Evolutionary conservation across 2,113 vertebrate species (phyloP).

Genomic region (Hydrochoerus hydrochaeris): DNA sequence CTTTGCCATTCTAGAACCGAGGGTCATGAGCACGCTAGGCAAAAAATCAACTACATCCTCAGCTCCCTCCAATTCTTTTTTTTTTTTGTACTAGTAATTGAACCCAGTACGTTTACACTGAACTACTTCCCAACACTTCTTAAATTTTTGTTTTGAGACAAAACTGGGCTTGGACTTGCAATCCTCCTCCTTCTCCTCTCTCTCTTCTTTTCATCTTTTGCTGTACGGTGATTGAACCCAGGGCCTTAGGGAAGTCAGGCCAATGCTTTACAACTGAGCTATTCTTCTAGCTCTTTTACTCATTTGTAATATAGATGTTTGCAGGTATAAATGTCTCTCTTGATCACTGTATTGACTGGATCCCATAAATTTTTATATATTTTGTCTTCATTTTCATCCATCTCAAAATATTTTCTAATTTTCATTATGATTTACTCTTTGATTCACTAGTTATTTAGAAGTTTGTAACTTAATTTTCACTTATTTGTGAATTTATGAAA

Average conservation of each 20-base stretch:
- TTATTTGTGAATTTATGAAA: neutral
- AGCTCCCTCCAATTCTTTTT: neutral
- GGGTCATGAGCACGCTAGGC: neutral
- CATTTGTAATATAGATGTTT: neutral
- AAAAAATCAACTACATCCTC: neutral
- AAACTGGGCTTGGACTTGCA: neutral
- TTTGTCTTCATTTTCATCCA: neutral
- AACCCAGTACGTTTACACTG: neutral
- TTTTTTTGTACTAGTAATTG: neutral
- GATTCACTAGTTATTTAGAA: neutral
- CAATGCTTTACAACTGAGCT: neutral
- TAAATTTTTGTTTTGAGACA: neutral
- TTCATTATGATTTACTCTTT: neutral
- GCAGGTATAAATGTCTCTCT: neutral
- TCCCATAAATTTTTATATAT: neutral
- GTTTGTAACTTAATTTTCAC: neutral
- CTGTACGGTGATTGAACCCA: neutral
- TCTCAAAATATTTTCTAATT: slow-evolving; percentile 22
- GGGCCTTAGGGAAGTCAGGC: neutral
- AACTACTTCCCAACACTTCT: neutral
- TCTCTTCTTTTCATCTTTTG: neutral
- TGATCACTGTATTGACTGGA: neutral
- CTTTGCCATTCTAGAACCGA: neutral
- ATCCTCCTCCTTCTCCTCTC: neutral
- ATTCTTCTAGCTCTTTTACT: neutral